Evolutionary conservation across 2,888 invertebrate species (phyloP).

Genomic region (Creontiades dilutus): DNA sequence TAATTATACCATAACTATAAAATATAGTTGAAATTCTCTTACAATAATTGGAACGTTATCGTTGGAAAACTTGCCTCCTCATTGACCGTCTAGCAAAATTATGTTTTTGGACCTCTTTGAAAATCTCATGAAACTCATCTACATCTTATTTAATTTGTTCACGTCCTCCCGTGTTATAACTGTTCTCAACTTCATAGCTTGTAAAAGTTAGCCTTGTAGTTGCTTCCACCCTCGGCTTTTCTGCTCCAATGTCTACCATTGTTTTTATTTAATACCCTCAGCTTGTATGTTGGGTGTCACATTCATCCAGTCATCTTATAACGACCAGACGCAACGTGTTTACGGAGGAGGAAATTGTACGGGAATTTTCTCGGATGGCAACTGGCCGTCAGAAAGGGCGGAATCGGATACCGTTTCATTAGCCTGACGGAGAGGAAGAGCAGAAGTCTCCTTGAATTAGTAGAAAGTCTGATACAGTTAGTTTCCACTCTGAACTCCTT

Average conservation of each 20-base stretch:
- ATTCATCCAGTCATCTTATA: not conserved
- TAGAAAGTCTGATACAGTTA: not conserved
- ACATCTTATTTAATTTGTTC: too few relatives aligned
- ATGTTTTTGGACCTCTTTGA: too few relatives aligned
- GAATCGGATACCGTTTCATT: constrained; percentile 44
- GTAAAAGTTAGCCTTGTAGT: not conserved
- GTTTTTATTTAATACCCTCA: not conserved
- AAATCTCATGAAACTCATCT: too few relatives aligned
- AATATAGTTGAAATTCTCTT: too few relatives aligned
- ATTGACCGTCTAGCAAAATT: too few relatives aligned
- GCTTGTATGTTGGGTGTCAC: not conserved
- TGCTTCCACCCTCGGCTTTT: not conserved
- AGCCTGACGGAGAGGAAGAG: constrained; percentile 17
- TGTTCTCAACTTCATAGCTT: not conserved
- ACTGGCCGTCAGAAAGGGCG: not conserved
- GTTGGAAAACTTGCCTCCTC: too few relatives aligned
- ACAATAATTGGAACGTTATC: too few relatives aligned
- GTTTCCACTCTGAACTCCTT: not conserved
- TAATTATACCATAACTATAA: too few relatives aligned
- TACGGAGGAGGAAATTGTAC: not conserved
- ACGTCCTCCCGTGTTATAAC: too few relatives aligned
- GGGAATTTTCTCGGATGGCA: not conserved
- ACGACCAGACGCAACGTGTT: not conserved
- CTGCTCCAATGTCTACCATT: not conserved
- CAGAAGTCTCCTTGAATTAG: not conserved